Conservation (phyloP, 2,797 vertebrate species). For the Galaxias olidus region DNA sequence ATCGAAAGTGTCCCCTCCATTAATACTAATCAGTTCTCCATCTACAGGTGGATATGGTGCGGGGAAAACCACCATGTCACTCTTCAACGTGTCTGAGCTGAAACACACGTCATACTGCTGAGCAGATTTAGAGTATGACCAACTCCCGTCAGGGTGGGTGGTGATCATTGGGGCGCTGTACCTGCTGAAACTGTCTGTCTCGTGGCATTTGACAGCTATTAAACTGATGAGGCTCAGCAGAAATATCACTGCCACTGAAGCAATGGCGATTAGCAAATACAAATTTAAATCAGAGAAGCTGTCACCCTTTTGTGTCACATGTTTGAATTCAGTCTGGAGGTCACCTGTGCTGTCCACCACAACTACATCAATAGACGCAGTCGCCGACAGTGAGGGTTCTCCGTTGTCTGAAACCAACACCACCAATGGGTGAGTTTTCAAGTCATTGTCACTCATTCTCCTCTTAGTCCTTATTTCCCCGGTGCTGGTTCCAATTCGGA, state of each 20-base stretch:
- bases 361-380: conserved; percentile 61
- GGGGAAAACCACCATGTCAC: conserved; percentile 63
- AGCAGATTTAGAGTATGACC: conserved; percentile 66
- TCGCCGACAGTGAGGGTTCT: conserved; percentile 60
- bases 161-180: conserved; percentile 53
- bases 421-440: conserved; percentile 53
- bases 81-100: conserved; percentile 62
- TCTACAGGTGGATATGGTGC: conserved; percentile 45
- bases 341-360: conserved; percentile 54
- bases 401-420: conserved; percentile 66
- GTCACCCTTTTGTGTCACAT: conserved; percentile 49
- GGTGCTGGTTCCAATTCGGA: conserved; percentile 32
- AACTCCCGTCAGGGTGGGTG: conserved; percentile 65
- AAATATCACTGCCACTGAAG: conserved; percentile 54
- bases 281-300: conserved; percentile 55
- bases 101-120: conserved; percentile 68
- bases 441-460: conserved; percentile 40
- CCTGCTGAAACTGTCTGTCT: conserved; percentile 52
- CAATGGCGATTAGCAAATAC: conserved; percentile 58
- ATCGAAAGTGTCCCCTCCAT: conserved; percentile 56
- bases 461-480: conserved; percentile 39
- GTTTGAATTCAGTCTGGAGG: conserved; percentile 49
- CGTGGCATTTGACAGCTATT: conserved; percentile 56
- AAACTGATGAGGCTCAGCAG: conserved; percentile 56
- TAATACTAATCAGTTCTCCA: conserved; percentile 61